Percentiles rank a stretch among this genome's conserved stretches.
Evolutionary conservation across 1,140 invertebrate genomes (phyloP).

Genomic region (Whitmania pigra): DNA sequence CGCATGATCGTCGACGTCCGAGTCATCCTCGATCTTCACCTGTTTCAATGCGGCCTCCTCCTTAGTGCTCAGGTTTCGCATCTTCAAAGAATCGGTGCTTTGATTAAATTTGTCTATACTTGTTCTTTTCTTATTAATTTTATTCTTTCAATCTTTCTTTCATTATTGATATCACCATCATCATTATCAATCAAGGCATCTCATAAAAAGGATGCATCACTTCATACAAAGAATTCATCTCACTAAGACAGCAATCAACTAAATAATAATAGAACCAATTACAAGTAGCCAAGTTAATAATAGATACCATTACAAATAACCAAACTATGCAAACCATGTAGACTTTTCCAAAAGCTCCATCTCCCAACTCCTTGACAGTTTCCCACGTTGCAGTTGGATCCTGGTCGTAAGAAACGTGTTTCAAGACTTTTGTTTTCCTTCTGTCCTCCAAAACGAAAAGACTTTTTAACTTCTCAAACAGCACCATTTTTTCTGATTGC

Average conservation of each 20-base stretch:
- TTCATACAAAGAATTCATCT: no score
- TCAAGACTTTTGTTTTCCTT: constrained; percentile 47
- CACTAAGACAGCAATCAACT: no score
- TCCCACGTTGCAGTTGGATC: constrained; percentile 55
- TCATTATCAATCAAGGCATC: no score
- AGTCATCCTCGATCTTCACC: neutral
- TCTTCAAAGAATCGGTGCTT: neutral
- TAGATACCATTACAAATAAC: neutral
- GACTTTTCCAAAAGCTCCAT: constrained; percentile 96
- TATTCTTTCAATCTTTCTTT: no score
- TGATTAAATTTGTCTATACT: neutral
- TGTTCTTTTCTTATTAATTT: no score
- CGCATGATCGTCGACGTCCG: neutral
- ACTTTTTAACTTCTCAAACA: neutral
- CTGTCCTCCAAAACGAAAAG: neutral
- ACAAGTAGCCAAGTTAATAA: no score
- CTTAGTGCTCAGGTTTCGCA: neutral
- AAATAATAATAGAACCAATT: no score
- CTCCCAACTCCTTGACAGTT: constrained; percentile 89
- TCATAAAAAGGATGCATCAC: no score
- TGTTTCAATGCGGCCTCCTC: neutral
- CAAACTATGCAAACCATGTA: constrained; percentile 52
- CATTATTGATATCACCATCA: no score
- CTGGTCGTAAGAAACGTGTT: constrained; percentile 21
- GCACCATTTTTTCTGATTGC: neutral